Conservation (phyloP, 2,888 invertebrate genomes). For the Lasioglossum pauxillum region DNA sequence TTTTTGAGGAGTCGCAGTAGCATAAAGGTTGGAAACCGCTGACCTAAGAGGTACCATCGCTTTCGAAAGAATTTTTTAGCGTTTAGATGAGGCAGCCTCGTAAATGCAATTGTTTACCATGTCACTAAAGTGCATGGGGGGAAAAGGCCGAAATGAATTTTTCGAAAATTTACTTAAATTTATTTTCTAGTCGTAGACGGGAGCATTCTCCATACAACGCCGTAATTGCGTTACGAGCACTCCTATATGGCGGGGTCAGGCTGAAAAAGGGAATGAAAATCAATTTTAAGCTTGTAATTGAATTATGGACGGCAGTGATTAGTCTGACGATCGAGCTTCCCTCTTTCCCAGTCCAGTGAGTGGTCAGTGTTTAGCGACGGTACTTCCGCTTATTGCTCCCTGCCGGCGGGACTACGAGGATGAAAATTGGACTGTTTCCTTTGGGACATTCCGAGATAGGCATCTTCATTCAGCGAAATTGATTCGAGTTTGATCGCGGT, state of each 20-base stretch:
- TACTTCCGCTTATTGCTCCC: conserved; percentile 32
- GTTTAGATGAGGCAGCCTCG: background rate
- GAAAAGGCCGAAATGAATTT: background rate
- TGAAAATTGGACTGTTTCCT: conserved; percentile 15
- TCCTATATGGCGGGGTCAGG: background rate
- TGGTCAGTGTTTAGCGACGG: conserved; percentile 7
- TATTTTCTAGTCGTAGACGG: background rate
- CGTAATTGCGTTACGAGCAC: background rate
- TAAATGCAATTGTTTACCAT: background rate
- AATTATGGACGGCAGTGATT: conserved; percentile 17
- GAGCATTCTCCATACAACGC: background rate
- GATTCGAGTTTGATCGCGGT: background rate
- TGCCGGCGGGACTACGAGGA: background rate
- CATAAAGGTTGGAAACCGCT: too few relatives aligned
- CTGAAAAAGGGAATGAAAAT: background rate
- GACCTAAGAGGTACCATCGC: too few relatives aligned
- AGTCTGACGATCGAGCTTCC: conserved; percentile 17
- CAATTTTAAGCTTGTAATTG: background rate
- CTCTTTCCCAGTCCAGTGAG: background rate
- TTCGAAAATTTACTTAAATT: background rate
- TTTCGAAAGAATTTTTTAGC: background rate
- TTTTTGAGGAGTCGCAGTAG: too few relatives aligned
- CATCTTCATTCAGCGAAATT: conserved; percentile 21
- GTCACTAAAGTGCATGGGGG: background rate
- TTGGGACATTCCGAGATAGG: conserved; percentile 5